phyloP scores from a whole-genome alignment of 2,797 vertebrate species.

The Rhynchotus rufescens region DNA sequence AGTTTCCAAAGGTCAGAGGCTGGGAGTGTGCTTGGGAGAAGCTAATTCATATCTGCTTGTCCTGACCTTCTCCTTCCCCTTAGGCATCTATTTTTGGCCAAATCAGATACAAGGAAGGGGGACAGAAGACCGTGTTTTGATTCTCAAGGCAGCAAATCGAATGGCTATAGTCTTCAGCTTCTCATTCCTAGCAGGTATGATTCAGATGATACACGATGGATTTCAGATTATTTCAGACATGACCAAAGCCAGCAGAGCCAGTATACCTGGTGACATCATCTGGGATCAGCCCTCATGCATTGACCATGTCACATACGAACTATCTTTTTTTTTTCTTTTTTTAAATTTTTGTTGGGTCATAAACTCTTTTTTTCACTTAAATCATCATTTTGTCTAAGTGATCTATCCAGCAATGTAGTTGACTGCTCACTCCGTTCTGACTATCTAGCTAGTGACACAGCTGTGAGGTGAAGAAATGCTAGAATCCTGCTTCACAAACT shows the following conservation, averaged over 20 bases:
- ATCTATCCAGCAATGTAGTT: not conserved
- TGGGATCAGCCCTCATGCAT: too few species aligned
- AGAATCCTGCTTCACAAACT: not conserved
- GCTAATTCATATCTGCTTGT: not conserved
- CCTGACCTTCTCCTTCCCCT: not conserved
- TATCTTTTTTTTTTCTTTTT: not conserved
- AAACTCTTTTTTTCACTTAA: not conserved
- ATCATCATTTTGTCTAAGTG: not conserved
- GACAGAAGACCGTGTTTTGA: not conserved
- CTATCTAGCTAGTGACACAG: not conserved
- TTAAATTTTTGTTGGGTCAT: not conserved
- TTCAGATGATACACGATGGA: not conserved
- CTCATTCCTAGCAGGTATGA: not conserved
- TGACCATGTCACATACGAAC: fast-evolving
- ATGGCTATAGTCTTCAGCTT: not conserved
- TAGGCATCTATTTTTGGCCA: not conserved
- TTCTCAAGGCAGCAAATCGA: not conserved
- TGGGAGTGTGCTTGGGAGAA: not conserved
- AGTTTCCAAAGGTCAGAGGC: not conserved
- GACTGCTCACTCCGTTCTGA: not conserved
- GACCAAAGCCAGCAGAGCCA: not conserved
- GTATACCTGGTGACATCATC: not conserved
- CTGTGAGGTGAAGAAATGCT: not conserved
- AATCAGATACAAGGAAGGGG: not conserved
- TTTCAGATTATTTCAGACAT: too few species aligned